phyloP scores from a whole-genome alignment of 1,140 invertebrate species.

The Leptoteleia sp. region DNA sequence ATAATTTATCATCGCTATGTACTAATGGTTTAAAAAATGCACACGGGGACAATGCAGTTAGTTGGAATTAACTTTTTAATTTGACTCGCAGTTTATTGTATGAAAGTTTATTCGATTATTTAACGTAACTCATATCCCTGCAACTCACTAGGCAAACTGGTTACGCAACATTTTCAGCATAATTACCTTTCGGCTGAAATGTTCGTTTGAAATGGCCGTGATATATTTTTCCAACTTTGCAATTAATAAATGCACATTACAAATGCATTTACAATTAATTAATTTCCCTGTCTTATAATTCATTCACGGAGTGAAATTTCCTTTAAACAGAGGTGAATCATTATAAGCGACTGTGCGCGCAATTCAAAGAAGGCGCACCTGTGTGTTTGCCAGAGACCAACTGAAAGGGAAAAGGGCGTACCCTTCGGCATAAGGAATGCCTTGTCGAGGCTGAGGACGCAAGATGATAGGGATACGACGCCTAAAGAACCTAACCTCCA shows the following conservation, averaged over 20 bases:
- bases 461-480: constrained; percentile 18
- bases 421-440: constrained; percentile 1
- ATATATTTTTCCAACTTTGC: too few species aligned
- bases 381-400: constrained; percentile 30
- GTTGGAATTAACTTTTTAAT: too few species aligned
- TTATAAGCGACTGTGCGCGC: neutral
- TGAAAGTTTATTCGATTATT: constrained; percentile 1
- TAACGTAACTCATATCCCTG: neutral
- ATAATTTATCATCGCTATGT: too few species aligned
- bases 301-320: neutral
- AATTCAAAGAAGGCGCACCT: constrained; percentile 12
- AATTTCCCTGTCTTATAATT: neutral
- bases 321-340: neutral
- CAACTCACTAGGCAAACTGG: neutral
- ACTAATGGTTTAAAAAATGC: too few species aligned
- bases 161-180: too few species aligned
- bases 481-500: constrained; percentile 15
- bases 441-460: neutral
- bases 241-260: too few species aligned
- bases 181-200: neutral
- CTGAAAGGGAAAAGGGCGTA: constrained; percentile 21
- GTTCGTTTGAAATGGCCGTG: too few species aligned
- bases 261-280: neutral
- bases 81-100: neutral
- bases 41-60: too few species aligned